Base-by-base conservation (phyloP, 2,888 invertebrate genomes). In the Cryptophagus acutangulus region DNA sequence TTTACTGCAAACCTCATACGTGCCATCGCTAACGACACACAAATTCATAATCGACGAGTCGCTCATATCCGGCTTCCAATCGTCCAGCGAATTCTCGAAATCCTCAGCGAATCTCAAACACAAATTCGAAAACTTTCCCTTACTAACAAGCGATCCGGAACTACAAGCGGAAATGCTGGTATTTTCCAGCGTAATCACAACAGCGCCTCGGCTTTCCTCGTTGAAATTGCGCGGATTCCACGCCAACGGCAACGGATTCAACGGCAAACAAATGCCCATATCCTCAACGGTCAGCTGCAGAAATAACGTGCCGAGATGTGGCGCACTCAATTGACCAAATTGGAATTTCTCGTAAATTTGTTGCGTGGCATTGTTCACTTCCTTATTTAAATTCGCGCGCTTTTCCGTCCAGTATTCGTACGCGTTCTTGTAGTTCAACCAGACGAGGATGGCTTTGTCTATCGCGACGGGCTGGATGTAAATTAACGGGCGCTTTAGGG, bases 351-450 rank as follows among this genome's bases (percentile, higher is more conserved):
- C 87, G 48, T 82, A 80, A 5, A 76, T 71, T 73, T 62, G 46
- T 56, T 84, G 83, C 1, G 84, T 84, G 5, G 85, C 82, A 1
- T 81, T 78, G 1, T 86, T 71, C 25, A 91, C 87, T 65, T 95
- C 94, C 58, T 87, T 89, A 63, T 90, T 94, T 28, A 95, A 73
- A 57, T 86, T 90, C 3, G 90, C 84, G 2, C 96, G 74, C 70
- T 97, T 96, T 67, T 95, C 95, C 54, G 90, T 92, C 97, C 97
- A 99, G 70, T 96, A 97, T 66, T 99, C 96, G 65, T 97, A 97
- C 0, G 97, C 96, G 70, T 96, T 97, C 72, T 96, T 96, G 66
- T 99, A 99, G 73, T 99, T 97, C 49, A 99, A 75, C 97, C 99
- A 99, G 33, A 99, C 93, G 13, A 99, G 77, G 52, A 99, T 94